Percentiles rank a stretch among this genome's conserved stretches.
phyloP scores from a whole-genome alignment of 2,113 vertebrate genomes.

The Neolamprologus tretocephalus region DNA sequence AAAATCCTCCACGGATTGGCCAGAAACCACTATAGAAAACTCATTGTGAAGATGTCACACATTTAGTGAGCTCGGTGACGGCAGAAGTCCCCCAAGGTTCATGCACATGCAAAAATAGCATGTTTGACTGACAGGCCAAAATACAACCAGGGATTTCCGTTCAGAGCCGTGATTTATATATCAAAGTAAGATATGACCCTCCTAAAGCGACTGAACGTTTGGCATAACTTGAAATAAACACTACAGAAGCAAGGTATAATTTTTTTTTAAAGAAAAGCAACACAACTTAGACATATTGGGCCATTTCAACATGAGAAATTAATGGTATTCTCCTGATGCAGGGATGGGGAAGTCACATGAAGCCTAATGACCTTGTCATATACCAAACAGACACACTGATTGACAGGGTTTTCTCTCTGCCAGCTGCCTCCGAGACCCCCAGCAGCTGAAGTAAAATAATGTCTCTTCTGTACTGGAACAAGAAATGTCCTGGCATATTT shows the following conservation, averaged over 20 bases:
- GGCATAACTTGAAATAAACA: background rate
- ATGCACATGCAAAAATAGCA: conserved; percentile 35
- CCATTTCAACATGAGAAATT: background rate
- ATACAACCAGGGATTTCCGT: background rate
- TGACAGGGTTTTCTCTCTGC: conserved; percentile 22
- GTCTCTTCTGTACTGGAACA: background rate
- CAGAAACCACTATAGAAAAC: background rate
- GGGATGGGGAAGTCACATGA: background rate
- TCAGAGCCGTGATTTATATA: background rate
- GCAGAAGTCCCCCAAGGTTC: conserved; percentile 18
- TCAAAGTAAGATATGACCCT: background rate
- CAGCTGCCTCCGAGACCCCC: conserved; percentile 15
- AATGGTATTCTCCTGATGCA: conserved; percentile 21
- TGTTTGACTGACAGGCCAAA: conserved; percentile 9
- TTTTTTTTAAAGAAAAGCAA: background rate
- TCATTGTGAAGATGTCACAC: conserved; percentile 40
- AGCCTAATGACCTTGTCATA: conserved; percentile 36
- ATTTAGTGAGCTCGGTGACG: conserved; percentile 7
- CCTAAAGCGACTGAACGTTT: background rate
- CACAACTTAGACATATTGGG: background rate
- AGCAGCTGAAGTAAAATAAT: background rate
- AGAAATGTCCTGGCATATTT: background rate
- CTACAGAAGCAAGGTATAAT: background rate
- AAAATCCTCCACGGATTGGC: conserved; percentile 12
- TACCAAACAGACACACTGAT: conserved; percentile 19